A percentile compares a stretch with the other conserved stretches of the same genome.
Conservation (phyloP, 2,113 vertebrate genomes). For the Dicentrarchus labrax region DNA sequence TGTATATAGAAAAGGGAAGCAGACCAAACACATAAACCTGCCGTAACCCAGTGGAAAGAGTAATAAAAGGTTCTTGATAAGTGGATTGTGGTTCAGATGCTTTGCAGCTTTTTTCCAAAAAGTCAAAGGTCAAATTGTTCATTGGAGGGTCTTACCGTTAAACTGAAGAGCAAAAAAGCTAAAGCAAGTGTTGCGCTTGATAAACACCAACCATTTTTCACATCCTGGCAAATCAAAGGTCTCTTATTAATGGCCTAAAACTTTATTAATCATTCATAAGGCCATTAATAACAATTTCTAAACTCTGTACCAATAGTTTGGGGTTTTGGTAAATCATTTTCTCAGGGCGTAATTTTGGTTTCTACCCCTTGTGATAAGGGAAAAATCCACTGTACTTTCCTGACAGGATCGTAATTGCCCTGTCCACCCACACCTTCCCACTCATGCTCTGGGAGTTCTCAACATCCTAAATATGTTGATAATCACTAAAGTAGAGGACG, state of each 20-base stretch:
- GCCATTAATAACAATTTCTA: neutral
- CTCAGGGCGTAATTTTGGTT: neutral
- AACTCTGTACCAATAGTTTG: neutral
- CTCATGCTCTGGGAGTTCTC: neutral
- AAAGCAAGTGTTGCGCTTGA: too few relatives aligned
- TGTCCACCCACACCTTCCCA: conserved; percentile 18
- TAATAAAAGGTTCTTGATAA: too few relatives aligned
- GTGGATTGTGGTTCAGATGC: too few relatives aligned
- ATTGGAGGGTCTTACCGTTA: too few relatives aligned
- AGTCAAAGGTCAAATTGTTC: too few relatives aligned
- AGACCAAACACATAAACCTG: neutral
- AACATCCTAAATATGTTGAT: conserved; percentile 11
- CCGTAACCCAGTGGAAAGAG: too few relatives aligned
- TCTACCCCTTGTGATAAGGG: neutral
- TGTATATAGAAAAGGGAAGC: neutral
- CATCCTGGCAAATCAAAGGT: neutral
- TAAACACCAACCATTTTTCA: too few relatives aligned
- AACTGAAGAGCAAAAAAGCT: too few relatives aligned
- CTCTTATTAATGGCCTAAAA: too few relatives aligned
- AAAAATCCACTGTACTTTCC: neutral
- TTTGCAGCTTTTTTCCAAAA: too few relatives aligned
- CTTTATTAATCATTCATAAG: too few relatives aligned
- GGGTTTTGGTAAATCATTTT: neutral
- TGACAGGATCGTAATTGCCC: neutral
- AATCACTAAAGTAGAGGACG: neutral